A percentile compares a stretch with the other conserved stretches of the same genome.
Conservation (phyloP, 2,888 invertebrate genomes). For the Cecidostiba fungosa region DNA sequence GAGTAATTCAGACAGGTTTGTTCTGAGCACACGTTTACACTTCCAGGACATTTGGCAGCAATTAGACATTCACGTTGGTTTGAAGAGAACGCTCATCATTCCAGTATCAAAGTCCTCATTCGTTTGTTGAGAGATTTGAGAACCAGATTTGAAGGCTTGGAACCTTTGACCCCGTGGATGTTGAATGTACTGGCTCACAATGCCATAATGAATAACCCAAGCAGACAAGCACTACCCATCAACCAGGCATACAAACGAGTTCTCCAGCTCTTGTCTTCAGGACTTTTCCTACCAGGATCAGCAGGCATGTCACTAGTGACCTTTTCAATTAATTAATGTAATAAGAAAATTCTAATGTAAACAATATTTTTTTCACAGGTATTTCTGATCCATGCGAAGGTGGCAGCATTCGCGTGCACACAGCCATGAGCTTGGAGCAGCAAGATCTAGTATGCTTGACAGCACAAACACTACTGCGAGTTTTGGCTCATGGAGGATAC, state of each 20-base stretch:
- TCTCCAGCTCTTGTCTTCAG: conserved; percentile 95
- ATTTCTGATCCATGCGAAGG: conserved; percentile 97
- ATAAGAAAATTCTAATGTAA: conserved; percentile 14
- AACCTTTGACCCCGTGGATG: conserved; percentile 97
- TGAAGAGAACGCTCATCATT: conserved; percentile 98
- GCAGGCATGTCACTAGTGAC: conserved; percentile 82
- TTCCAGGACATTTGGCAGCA: conserved; percentile 91
- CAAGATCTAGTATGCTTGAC: conserved; percentile 96
- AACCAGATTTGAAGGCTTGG: conserved; percentile 93
- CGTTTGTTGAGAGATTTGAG: conserved; percentile 96
- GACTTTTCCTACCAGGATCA: conserved; percentile 96
- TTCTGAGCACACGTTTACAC: conserved; percentile 11
- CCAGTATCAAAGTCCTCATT: conserved; percentile 96
- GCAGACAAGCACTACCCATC: conserved; percentile 94
- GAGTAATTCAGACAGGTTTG: conserved; percentile 2
- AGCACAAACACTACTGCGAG: conserved; percentile 94
- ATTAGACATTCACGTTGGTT: conserved; percentile 99
- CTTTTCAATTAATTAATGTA: not conserved
- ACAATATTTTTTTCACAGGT: conserved; percentile 72
- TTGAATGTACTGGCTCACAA: conserved; percentile 97
- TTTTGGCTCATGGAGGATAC: conserved; percentile 96
- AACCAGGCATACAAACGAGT: conserved; percentile 93
- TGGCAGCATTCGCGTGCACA: conserved; percentile 93
- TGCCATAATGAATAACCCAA: conserved; percentile 97
- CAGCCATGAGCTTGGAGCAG: conserved; percentile 93